A percentile compares a stretch with the other conserved stretches of the same genome.
These are phyloP conservation scores for Parazoanthus darwini DNA, from an alignment of 92 coral and sea anemone species.

Conservation along the genomic window DNA sequence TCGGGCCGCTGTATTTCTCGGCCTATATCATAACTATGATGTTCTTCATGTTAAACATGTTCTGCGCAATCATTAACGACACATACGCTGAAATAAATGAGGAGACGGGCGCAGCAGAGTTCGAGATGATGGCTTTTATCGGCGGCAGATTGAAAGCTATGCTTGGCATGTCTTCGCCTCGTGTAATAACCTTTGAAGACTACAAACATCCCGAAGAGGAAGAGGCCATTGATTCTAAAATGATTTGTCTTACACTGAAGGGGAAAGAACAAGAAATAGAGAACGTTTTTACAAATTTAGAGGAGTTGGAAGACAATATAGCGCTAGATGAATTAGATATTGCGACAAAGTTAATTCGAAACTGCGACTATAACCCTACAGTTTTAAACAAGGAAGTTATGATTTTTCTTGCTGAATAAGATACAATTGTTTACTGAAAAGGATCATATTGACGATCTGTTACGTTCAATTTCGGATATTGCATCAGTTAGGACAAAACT, in stretches of 20 bases:
- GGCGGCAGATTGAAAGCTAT: slow-evolving; percentile 39
- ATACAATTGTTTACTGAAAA: neutral
- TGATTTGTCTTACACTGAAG: slow-evolving; percentile 1
- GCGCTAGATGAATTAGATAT: slow-evolving; percentile 15
- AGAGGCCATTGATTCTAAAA: neutral
- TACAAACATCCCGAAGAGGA: slow-evolving; percentile 42
- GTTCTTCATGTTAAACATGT: slow-evolving; percentile 64
- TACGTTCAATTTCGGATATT: neutral
- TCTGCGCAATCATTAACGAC: slow-evolving; percentile 60
- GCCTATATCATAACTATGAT: slow-evolving; percentile 53
- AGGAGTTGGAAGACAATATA: slow-evolving; percentile 19
- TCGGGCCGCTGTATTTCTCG: slow-evolving; percentile 59
- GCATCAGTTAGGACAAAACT: neutral
- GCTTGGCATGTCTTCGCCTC: slow-evolving; percentile 45
- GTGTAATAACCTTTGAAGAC: slow-evolving; percentile 47
- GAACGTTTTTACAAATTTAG: slow-evolving; percentile 18
- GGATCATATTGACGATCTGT: neutral
- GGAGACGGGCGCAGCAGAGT: slow-evolving; percentile 44
- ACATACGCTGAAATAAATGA: slow-evolving; percentile 54
- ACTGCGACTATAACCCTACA: neutral
- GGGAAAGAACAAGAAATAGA: neutral
- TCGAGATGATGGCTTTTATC: slow-evolving; percentile 50
- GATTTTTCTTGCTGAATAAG: slow-evolving; percentile 20
- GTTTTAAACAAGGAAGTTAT: slow-evolving; percentile 18
- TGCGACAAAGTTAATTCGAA: slow-evolving; percentile 19